Percentiles rank a stretch among this genome's conserved stretches.
phyloP scores from a whole-genome alignment of 2,888 invertebrate species.

The Amphiduros pacificus region DNA sequence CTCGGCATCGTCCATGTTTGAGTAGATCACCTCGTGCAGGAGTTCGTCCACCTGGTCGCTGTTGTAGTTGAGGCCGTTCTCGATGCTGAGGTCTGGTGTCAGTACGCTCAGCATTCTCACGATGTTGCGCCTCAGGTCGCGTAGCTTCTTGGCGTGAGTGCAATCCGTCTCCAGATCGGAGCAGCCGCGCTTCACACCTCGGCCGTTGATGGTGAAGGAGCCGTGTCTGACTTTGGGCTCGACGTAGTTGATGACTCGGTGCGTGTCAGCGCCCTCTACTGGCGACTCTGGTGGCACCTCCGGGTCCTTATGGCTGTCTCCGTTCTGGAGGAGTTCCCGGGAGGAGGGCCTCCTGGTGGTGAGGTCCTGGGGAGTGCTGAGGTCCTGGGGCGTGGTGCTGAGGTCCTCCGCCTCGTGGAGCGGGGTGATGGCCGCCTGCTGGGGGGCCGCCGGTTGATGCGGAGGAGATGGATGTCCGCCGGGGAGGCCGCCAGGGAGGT shows the following conservation, averaged over 20 bases:
- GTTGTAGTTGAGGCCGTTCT: conserved; percentile 54
- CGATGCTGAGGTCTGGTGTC: conserved; percentile 55
- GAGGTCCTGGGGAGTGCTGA: conserved; percentile 21
- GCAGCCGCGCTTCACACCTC: not conserved
- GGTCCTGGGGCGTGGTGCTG: not conserved
- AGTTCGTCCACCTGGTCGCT: conserved; percentile 56
- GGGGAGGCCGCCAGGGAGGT: conserved; percentile 1
- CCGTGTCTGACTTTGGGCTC: conserved; percentile 10
- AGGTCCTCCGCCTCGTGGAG: not conserved
- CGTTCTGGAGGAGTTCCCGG: not conserved
- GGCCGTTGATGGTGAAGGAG: not conserved
- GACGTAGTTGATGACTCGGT: not conserved
- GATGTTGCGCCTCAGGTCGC: conserved; percentile 51
- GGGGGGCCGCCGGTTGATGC: not conserved
- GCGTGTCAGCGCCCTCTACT: not conserved
- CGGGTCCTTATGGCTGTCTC: not conserved
- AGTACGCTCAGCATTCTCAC: conserved; percentile 56
- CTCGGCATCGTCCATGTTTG: conserved; percentile 29
- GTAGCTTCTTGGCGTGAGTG: conserved; percentile 47
- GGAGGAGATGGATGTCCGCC: too few species aligned
- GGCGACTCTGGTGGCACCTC: not conserved
- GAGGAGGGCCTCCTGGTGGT: conserved; percentile 18
- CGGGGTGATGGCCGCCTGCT: not conserved
- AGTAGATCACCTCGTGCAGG: conserved; percentile 54
- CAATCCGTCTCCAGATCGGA: conserved; percentile 31